These are phyloP conservation scores for Cacoxenus indagator DNA, from an alignment of 2,888 invertebrate genomes.

Conservation along the genomic window DNA sequence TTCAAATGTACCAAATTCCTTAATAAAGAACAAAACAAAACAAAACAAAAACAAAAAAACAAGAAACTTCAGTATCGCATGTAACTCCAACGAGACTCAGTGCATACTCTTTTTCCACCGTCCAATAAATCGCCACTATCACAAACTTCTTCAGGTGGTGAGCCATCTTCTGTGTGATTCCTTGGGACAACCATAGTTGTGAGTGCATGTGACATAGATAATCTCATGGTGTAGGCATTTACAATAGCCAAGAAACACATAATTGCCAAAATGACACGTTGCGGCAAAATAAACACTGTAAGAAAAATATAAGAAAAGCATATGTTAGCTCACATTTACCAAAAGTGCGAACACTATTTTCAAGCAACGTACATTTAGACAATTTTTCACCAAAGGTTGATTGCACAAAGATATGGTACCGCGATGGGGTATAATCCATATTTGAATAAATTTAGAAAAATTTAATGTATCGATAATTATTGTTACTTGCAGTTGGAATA, in stretches of 20 bases:
- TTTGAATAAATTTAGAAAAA: neutral
- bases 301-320: neutral
- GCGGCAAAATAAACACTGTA: conserved; percentile 75
- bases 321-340: neutral
- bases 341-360: neutral
- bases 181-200: conserved; percentile 70
- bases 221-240: conserved; percentile 79
- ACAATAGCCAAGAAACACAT: conserved; percentile 78
- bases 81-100: neutral
- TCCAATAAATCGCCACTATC: neutral
- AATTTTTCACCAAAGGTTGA: neutral
- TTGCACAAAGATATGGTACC: neutral
- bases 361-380: neutral
- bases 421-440: neutral
- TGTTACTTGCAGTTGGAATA: too few relatives aligned
- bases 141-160: neutral
- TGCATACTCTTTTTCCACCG: neutral
- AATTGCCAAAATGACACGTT: conserved; percentile 76
- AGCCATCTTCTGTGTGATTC: neutral
- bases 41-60: too few relatives aligned
- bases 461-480: too few relatives aligned
- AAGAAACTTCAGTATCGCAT: too few relatives aligned
- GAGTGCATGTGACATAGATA: conserved; percentile 77
- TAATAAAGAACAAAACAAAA: too few relatives aligned
- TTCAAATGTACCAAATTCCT: conserved; percentile 71